Percentiles rank a stretch among this genome's conserved stretches.
These are phyloP conservation scores for Trichopria drosophilae DNA, from an alignment of 2,888 invertebrate species.

Conservation along the genomic window DNA sequence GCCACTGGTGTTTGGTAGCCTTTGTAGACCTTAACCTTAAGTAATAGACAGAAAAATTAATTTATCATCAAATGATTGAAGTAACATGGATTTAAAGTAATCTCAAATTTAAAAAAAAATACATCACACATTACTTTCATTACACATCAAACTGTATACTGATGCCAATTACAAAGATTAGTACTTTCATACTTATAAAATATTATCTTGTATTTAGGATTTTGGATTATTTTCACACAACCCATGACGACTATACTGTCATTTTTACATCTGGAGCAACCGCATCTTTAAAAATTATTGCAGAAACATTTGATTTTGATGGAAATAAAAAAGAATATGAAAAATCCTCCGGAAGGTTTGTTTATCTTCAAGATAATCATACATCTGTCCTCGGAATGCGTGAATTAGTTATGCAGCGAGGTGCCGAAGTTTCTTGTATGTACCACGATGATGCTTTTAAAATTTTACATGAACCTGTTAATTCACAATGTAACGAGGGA, in stretches of 20 bases:
- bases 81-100: no score
- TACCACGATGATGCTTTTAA: constrained; percentile 64
- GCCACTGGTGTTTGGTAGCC: no score
- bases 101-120: no score
- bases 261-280: constrained; percentile 97
- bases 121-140: no score
- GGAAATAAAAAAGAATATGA: constrained; percentile 18
- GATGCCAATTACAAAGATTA: no score
- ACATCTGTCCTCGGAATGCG: constrained; percentile 94
- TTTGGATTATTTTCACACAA: constrained; percentile 82
- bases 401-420: constrained; percentile 67
- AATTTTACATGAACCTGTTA: constrained; percentile 51
- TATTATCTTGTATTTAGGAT: constrained; percentile 62
- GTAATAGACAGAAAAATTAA: no score
- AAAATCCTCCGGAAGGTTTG: constrained; percentile 66
- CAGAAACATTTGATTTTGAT: constrained; percentile 75
- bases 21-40: no score
- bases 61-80: no score
- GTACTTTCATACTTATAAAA: not conserved
- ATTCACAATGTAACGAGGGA: constrained; percentile 10
- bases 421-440: constrained; percentile 64
- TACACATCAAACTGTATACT: no score
- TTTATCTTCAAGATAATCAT: constrained; percentile 88
- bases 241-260: constrained; percentile 77
- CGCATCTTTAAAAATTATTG: constrained; percentile 78